Evolutionary conservation across 2,888 invertebrate species (phyloP).

Genomic region (Dynastes tityus): DNA sequence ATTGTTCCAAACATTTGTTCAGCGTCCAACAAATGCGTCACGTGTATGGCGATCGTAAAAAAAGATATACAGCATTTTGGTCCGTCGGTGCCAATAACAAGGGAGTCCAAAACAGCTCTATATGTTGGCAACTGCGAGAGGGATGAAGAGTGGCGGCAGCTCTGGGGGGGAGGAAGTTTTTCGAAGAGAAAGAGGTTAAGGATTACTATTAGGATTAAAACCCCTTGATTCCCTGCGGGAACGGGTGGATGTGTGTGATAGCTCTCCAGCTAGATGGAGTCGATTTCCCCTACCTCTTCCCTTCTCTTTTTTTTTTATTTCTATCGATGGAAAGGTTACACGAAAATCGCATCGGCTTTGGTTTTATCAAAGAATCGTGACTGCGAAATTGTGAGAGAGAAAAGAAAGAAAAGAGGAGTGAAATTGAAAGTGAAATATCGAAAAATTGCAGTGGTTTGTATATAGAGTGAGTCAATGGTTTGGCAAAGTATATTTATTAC

Average conservation of each 20-base stretch:
- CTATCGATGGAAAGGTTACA: not conserved
- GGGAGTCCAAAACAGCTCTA: not conserved
- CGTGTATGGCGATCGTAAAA: not conserved
- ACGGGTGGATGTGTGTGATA: not conserved
- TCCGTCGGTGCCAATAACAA: conserved; percentile 2
- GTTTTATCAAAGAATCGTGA: conserved; percentile 13
- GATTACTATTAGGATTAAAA: not conserved
- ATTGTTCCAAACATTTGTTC: not conserved
- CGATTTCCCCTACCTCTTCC: not conserved
- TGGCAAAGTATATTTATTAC: no score
- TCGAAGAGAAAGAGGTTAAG: not conserved
- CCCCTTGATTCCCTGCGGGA: not conserved
- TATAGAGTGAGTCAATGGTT: no score
- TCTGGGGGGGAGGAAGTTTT: not conserved
- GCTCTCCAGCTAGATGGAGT: not conserved
- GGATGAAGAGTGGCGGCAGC: not conserved
- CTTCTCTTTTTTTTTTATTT: not conserved
- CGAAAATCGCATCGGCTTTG: conserved; percentile 23
- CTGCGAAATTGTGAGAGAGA: not conserved
- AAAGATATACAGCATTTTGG: conserved; percentile 7
- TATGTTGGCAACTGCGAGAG: not conserved
- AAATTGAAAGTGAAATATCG: conserved; percentile 13
- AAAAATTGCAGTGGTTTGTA: not conserved
- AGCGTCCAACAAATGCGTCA: not conserved
- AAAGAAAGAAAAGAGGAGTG: not conserved